phyloP scores from a whole-genome alignment of 2,888 invertebrate species.

The Gandaritis pyraliata region DNA sequence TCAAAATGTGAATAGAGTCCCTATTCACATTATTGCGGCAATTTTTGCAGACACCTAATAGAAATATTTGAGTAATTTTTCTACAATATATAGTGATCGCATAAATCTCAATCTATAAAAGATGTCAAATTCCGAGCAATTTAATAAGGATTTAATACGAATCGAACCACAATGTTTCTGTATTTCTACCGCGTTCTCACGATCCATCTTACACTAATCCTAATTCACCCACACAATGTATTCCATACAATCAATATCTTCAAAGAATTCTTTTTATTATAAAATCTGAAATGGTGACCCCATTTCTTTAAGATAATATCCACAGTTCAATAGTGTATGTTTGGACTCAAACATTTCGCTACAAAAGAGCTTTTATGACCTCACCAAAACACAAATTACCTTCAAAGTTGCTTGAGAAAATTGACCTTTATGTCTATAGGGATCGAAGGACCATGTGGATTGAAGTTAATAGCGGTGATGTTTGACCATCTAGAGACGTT shows the following conservation, averaged over 20 bases:
- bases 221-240: constrained; percentile 58
- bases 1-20: too few relatives aligned
- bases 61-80: too few relatives aligned
- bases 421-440: constrained; percentile 37
- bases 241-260: neutral
- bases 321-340: constrained; percentile 50
- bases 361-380: constrained; percentile 50
- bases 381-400: constrained; percentile 9
- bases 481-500: constrained; percentile 63
- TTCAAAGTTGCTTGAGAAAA: constrained; percentile 27
- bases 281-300: constrained; percentile 64
- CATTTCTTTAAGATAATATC: constrained; percentile 61
- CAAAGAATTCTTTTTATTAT: constrained; percentile 10
- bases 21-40: too few relatives aligned
- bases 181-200: constrained; percentile 54
- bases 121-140: constrained; percentile 32
- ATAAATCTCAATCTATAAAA: constrained; percentile 24
- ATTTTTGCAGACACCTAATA: too few relatives aligned
- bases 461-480: constrained; percentile 34
- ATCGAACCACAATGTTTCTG: constrained; percentile 32
- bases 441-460: neutral
- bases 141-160: constrained; percentile 41
- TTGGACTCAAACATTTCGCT: constrained; percentile 59
- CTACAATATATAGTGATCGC: neutral
- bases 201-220: constrained; percentile 46